Percentiles rank a stretch among this genome's conserved stretches.
Conservation (phyloP, 2,113 vertebrate genomes). For the Bombycilla garrulus region DNA sequence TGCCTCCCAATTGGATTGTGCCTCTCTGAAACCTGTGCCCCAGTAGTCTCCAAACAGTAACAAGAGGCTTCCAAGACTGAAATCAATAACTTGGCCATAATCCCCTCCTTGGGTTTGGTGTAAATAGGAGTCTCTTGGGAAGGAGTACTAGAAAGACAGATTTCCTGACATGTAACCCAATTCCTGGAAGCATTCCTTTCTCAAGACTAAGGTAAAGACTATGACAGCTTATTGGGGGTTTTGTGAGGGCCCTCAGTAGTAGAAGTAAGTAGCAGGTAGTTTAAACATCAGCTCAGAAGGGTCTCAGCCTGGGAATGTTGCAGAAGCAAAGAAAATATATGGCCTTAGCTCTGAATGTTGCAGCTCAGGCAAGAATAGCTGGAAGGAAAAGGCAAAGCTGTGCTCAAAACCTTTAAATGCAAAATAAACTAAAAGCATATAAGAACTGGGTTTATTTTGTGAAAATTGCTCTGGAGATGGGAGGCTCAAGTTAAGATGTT, state of each 20-base stretch:
- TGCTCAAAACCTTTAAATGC: not conserved
- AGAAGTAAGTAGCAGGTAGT: conserved; percentile 13
- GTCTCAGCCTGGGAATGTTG: not conserved
- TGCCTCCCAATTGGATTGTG: not conserved
- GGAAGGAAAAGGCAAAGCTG: not conserved
- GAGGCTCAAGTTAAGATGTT: not conserved
- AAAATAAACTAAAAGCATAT: not conserved
- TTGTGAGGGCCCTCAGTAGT: not conserved
- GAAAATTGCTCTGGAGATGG: not conserved
- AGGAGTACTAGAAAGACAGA: not conserved
- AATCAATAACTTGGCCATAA: conserved; percentile 34
- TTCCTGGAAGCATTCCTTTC: conserved; percentile 53
- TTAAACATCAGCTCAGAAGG: not conserved
- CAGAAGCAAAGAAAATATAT: not conserved
- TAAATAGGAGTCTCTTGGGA: conserved; percentile 38
- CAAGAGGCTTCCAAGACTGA: conserved; percentile 27
- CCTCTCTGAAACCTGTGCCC: not conserved
- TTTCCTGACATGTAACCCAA: conserved; percentile 41
- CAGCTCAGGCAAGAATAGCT: not conserved
- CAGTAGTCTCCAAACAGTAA: conserved; percentile 1
- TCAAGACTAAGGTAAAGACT: conserved; percentile 3
- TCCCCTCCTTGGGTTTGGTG: conserved; percentile 14
- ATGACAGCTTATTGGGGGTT: not conserved
- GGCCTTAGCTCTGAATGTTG: not conserved
- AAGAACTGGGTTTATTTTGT: not conserved